phyloP scores from a whole-genome alignment of 2,797 vertebrate species.

The Valencia hispanica region DNA sequence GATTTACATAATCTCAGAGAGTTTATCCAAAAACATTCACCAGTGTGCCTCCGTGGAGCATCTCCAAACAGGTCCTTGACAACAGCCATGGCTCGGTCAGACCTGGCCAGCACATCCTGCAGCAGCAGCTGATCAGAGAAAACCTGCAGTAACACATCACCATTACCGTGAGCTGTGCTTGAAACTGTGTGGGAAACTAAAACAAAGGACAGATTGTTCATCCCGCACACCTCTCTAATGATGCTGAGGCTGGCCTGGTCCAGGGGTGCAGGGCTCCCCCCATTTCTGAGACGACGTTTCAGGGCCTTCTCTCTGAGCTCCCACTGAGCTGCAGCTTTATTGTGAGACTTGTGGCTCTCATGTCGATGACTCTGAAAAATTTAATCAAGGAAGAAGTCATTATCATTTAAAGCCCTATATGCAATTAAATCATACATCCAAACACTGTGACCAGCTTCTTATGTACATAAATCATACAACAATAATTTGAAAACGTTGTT shows the following conservation, averaged over 20 bases:
- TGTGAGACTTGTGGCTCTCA: constrained; percentile 92
- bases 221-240: constrained; percentile 86
- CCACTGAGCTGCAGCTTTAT: constrained; percentile 86
- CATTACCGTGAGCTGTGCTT: background rate
- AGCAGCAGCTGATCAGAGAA: constrained; percentile 89
- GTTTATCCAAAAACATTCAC: constrained; percentile 66
- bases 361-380: constrained; percentile 86
- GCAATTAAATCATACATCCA: background rate
- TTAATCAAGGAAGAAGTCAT: background rate
- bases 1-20: background rate
- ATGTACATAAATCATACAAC: background rate
- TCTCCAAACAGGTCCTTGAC: constrained; percentile 88
- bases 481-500: background rate
- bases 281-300: constrained; percentile 75
- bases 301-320: constrained; percentile 88
- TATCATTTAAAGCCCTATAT: no score
- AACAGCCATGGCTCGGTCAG: constrained; percentile 86
- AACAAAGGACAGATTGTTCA: background rate
- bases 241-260: constrained; percentile 83
- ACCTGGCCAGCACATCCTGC: constrained; percentile 86
- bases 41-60: constrained; percentile 85
- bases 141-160: constrained; percentile 78
- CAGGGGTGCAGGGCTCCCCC: constrained; percentile 70
- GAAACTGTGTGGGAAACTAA: background rate
- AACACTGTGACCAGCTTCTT: background rate